phyloP scores from a whole-genome alignment of 2,888 invertebrate genomes.

The Mamestra brassicae region DNA sequence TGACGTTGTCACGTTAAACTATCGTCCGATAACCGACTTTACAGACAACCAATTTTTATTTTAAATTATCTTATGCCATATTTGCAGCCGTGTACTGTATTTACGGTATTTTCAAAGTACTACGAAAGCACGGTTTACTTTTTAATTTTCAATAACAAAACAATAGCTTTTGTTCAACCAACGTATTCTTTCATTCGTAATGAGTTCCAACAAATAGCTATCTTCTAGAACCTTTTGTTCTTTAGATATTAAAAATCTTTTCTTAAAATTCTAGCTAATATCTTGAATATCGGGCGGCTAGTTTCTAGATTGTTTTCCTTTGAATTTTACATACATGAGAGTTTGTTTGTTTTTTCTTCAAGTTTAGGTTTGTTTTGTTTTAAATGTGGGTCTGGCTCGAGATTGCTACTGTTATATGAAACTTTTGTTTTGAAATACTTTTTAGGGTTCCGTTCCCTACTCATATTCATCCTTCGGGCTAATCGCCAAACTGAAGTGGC shows the following conservation, averaged over 20 bases:
- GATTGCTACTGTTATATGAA: background rate
- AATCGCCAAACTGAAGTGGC: too few species aligned
- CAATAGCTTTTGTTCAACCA: constrained; percentile 51
- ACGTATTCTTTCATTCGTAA: constrained; percentile 43
- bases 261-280: constrained; percentile 41
- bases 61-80: too few species aligned
- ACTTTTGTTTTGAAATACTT: background rate
- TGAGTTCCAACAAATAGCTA: constrained; percentile 53
- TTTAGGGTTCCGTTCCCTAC: background rate
- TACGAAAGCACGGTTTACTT: constrained; percentile 20
- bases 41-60: too few species aligned
- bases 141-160: constrained; percentile 56
- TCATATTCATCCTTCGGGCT: too few species aligned
- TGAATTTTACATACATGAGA: constrained; percentile 10
- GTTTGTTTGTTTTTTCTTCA: background rate
- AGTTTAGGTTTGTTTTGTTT: constrained; percentile 10
- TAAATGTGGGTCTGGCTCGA: background rate
- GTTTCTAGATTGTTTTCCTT: constrained; percentile 14
- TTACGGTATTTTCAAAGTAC: constrained; percentile 1
- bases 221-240: constrained; percentile 54
- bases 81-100: background rate
- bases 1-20: too few species aligned
- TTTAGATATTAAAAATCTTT: constrained; percentile 56
- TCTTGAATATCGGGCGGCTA: constrained; percentile 42
- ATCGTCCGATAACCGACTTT: too few species aligned